phyloP scores from a whole-genome alignment of 2,888 invertebrate genomes.

The Cantharis rustica region DNA sequence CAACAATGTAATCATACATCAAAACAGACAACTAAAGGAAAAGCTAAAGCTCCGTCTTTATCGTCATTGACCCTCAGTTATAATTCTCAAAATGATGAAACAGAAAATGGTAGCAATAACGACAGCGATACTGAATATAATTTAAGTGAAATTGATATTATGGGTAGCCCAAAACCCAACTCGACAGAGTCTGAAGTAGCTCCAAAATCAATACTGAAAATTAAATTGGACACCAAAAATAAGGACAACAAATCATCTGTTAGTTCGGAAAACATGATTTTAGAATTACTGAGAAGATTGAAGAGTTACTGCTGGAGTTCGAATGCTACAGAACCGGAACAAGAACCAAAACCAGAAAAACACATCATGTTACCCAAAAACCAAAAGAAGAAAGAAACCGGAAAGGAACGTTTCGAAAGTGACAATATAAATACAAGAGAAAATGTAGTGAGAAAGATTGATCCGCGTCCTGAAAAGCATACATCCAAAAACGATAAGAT shows the following conservation, averaged over 20 bases:
- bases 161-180: background rate
- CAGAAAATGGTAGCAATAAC: background rate
- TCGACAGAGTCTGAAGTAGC: background rate
- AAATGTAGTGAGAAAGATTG: background rate
- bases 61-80: background rate
- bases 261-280: background rate
- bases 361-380: background rate
- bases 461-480: conserved; percentile 1
- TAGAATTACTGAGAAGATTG: background rate
- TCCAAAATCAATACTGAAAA: background rate
- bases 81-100: background rate
- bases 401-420: background rate
- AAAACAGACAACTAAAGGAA: background rate
- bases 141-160: background rate
- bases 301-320: background rate
- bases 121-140: background rate
- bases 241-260: background rate
- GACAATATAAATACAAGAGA: background rate
- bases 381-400: background rate
- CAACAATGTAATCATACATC: too few species aligned
- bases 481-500: background rate
- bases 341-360: background rate
- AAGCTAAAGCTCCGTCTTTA: background rate
- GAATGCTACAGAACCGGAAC: background rate
- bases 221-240: background rate